phyloP scores from a whole-genome alignment of 2,888 invertebrate species.

The Chrysolina haemoptera region DNA sequence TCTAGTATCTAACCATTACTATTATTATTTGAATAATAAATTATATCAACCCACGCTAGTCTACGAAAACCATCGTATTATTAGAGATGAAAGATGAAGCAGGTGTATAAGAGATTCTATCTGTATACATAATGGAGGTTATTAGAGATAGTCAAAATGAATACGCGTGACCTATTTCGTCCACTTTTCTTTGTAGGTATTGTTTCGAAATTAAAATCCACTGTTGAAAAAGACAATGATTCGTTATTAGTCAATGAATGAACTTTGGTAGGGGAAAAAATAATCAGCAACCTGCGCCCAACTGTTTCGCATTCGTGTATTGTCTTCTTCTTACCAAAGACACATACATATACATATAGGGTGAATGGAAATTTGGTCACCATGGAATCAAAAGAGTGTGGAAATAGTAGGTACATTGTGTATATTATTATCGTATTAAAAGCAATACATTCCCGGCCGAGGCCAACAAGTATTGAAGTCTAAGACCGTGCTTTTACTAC shows the following conservation, averaged over 20 bases:
- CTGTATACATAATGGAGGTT: conserved; percentile 38
- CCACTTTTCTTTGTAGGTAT: conserved; percentile 4
- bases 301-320: neutral
- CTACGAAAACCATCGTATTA: conserved; percentile 30
- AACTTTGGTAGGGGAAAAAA: neutral
- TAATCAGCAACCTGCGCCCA: neutral
- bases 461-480: too few species aligned
- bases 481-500: too few species aligned
- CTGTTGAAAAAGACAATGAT: neutral
- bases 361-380: too few species aligned
- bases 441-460: too few species aligned
- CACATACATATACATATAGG: too few species aligned
- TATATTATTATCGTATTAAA: too few species aligned
- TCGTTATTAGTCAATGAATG: conserved; percentile 4
- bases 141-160: conserved; percentile 36
- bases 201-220: conserved; percentile 4
- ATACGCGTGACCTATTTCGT: conserved; percentile 38
- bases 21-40: conserved; percentile 42
- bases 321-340: neutral
- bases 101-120: conserved; percentile 42
- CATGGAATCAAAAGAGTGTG: too few species aligned
- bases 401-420: too few species aligned
- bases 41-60: conserved; percentile 44
- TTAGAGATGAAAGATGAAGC: conserved; percentile 41
- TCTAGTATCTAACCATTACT: conserved; percentile 38